Base-by-base conservation (phyloP, 1,140 invertebrate genomes). In the Drosophila pruinosa region DNA sequence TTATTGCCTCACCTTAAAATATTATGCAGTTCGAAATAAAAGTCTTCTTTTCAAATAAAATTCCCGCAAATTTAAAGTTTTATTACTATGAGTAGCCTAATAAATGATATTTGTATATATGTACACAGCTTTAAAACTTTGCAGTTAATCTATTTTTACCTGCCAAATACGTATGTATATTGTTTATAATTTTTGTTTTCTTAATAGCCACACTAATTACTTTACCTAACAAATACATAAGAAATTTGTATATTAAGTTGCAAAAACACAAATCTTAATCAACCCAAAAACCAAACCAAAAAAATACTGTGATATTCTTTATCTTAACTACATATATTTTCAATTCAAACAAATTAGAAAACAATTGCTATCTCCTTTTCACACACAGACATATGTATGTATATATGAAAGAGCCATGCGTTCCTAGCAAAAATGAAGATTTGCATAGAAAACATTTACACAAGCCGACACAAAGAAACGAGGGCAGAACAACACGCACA, bases 391-490 rank as follows among this genome's bases (percentile, higher is more conserved):
- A 19, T n/a, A n/a, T n/a, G n/a, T n/a, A n/a, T n/a, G n/a, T n/a
- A n/a, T n/a, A n/a, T n/a, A n/a, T 50, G 6, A 24, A 14, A n/a
- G n/a, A n/a, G 12, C 48, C n/a, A 0, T 36, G 17, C 4, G 5
- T 15, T 12, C 34, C 28, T 41, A 61, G 3, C 45, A 64, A 64
- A 61, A 58, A 67, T 31, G 22, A 61, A 70, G 52, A 72, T 73
- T 77, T 73, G 58, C 75, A 72, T 68, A 56, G 17, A 73, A 73
- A 79, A 38, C 64, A 63, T 63, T 64, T 63, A 15, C 43, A 43
- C 12, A 72, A 28, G 41, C 34, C 22, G 10, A 17, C 39, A 41
- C 17, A 59, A 47, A 48, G 36, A 50, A 63, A 70, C 28, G 61
- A 31, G 58, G 28, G 17, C 65, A 56, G 21, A 15, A 48, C 15